Conservation (phyloP, 2,113 vertebrate genomes). For the Mellivora capensis region DNA sequence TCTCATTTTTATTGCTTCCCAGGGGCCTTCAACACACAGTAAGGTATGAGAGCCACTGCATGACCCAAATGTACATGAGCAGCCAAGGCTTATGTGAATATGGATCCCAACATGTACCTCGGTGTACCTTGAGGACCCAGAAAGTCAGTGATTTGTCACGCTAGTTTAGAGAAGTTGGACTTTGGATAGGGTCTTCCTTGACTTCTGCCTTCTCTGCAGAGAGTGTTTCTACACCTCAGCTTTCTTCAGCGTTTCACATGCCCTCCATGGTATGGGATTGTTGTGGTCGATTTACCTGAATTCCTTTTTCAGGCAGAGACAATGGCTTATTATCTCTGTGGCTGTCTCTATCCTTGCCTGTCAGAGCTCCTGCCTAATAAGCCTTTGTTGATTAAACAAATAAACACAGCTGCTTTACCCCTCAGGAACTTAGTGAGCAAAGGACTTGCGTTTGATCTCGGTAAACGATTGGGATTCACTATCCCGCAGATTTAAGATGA, state of each 20-base stretch:
- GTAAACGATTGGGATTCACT: not conserved
- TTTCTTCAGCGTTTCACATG: not conserved
- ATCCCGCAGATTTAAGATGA: not conserved
- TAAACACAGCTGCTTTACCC: not conserved
- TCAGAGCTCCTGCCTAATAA: not conserved
- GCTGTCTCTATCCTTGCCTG: not conserved
- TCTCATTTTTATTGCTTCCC: not conserved
- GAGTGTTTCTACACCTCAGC: not conserved
- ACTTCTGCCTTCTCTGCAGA: not conserved
- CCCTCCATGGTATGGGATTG: not conserved
- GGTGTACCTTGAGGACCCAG: not conserved
- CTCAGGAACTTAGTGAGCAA: not conserved
- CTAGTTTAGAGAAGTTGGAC: not conserved
- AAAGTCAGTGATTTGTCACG: not conserved
- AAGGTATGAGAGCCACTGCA: not conserved
- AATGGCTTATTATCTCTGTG: not conserved
- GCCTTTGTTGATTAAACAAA: conserved; percentile 12
- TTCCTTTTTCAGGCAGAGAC: not conserved
- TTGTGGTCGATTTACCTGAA: not conserved
- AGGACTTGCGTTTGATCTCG: not conserved
- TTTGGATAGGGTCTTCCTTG: not conserved
- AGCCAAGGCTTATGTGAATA: not conserved
- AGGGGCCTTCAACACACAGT: not conserved
- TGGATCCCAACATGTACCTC: not conserved
- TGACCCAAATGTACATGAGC: not conserved